These are phyloP conservation scores for Acanthurus leucopareius DNA, from an alignment of 2,797 vertebrate species.

Conservation along the genomic window DNA sequence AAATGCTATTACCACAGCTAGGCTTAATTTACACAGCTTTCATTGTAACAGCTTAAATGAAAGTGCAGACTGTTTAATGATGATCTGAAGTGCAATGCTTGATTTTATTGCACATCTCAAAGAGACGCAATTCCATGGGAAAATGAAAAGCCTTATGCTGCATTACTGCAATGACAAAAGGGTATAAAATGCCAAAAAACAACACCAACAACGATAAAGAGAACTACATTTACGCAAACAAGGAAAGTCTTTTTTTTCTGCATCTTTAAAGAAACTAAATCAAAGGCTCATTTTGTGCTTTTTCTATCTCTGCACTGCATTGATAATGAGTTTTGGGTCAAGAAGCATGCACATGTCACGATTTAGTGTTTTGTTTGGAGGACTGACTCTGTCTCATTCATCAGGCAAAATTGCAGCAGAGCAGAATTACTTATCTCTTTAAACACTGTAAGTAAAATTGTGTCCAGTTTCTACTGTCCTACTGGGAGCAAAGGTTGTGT, in stretches of 20 bases:
- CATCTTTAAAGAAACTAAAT: background rate
- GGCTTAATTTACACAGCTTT: constrained; percentile 20
- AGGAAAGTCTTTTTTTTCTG: background rate
- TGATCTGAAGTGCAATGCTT: background rate
- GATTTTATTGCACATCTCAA: background rate
- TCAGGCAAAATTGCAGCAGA: constrained; percentile 19
- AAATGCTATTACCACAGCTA: constrained; percentile 2
- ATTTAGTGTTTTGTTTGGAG: constrained; percentile 9
- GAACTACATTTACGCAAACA: no score
- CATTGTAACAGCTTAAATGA: constrained; percentile 16
- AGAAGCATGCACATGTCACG: constrained; percentile 3
- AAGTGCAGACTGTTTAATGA: background rate
- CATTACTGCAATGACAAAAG: background rate
- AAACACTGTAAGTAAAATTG: background rate
- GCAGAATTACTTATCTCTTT: constrained; percentile 16
- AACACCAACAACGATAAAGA: background rate
- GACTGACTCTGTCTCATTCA: constrained; percentile 19
- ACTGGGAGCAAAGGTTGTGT: constrained; percentile 24
- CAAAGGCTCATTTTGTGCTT: background rate
- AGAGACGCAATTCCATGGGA: background rate
- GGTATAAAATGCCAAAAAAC: background rate
- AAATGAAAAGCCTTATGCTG: constrained; percentile 5
- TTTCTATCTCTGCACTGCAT: background rate
- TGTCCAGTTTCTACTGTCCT: constrained; percentile 25
- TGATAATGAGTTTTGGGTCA: background rate